Percentiles rank a stretch among this genome's conserved stretches.
These are phyloP conservation scores for Chrysodeixis includens DNA, from an alignment of 2,888 invertebrate genomes.

Conservation along the genomic window DNA sequence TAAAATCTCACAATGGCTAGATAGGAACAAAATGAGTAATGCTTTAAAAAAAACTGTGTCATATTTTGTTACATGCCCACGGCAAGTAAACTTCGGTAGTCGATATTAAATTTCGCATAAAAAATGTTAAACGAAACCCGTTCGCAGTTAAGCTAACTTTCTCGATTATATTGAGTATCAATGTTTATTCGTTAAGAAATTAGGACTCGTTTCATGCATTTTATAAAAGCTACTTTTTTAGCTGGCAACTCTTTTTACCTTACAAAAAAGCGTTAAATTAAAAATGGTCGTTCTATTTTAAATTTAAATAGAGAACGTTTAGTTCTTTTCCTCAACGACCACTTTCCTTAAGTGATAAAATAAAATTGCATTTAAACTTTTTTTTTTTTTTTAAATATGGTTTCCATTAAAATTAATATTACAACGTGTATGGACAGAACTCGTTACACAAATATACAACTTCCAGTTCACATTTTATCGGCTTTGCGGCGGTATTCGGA, in stretches of 20 bases:
- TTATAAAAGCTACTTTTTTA: neutral
- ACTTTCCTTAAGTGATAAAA: neutral
- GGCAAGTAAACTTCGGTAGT: slow-evolving; percentile 61
- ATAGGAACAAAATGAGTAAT: slow-evolving; percentile 42
- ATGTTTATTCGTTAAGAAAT: slow-evolving; percentile 45
- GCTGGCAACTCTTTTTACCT: neutral
- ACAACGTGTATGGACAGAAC: slow-evolving; percentile 23
- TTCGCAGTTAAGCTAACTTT: slow-evolving; percentile 52
- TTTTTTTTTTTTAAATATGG: too few relatives aligned
- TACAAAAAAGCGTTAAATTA: neutral
- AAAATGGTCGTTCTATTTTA: neutral
- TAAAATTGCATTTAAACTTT: neutral
- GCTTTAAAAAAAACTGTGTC: slow-evolving; percentile 60
- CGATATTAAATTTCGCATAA: slow-evolving; percentile 65
- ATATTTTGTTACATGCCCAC: slow-evolving; percentile 64
- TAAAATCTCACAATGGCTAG: slow-evolving; percentile 40
- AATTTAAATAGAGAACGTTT: neutral
- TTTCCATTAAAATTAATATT: slow-evolving; percentile 8
- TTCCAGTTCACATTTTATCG: slow-evolving; percentile 49
- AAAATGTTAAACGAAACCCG: slow-evolving; percentile 52
- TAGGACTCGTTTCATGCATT: slow-evolving; percentile 41
- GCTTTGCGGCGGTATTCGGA: slow-evolving; percentile 56
- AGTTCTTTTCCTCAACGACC: neutral
- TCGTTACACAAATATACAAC: slow-evolving; percentile 60
- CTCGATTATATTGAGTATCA: slow-evolving; percentile 47